Evolutionary conservation across 2,113 vertebrate species (phyloP).

Genomic region (Falcunculus frontatus): DNA sequence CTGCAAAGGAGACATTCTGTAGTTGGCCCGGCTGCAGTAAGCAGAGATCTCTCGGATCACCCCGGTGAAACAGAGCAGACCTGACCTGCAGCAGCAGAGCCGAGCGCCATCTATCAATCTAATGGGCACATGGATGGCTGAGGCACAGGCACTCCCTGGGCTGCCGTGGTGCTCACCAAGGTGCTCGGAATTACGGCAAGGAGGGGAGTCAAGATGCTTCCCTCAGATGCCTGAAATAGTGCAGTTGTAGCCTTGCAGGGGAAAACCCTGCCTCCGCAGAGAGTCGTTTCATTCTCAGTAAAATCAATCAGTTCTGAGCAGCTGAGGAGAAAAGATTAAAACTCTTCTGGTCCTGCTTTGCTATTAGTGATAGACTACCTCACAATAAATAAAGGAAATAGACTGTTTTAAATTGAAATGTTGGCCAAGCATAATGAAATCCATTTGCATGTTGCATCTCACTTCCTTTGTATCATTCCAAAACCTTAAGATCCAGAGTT

Average conservation of each 20-base stretch:
- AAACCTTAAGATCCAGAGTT: not conserved
- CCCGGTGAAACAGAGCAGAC: rapidly evolving
- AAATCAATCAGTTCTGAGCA: not conserved
- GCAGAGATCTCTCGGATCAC: not conserved
- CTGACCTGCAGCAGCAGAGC: not conserved
- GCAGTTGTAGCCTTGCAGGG: not conserved
- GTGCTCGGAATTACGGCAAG: not conserved
- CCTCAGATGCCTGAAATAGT: not conserved
- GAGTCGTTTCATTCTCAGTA: not conserved
- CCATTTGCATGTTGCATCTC: not conserved
- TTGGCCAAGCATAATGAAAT: not conserved
- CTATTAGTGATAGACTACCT: not conserved
- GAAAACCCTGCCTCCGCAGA: not conserved
- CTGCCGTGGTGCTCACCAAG: not conserved
- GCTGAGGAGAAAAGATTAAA: not conserved
- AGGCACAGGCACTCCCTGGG: not conserved
- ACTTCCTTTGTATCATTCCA: not conserved
- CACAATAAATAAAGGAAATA: not conserved
- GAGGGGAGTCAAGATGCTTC: not conserved
- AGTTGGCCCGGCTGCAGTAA: not conserved
- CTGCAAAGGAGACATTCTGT: not conserved
- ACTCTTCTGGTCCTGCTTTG: not conserved
- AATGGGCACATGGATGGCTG: not conserved
- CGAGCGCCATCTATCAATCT: not conserved
- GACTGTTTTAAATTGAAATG: not conserved